Percentiles rank a stretch among this genome's conserved stretches.
Conservation (phyloP, 2,888 invertebrate species). For the Cremastinae sp. region DNA sequence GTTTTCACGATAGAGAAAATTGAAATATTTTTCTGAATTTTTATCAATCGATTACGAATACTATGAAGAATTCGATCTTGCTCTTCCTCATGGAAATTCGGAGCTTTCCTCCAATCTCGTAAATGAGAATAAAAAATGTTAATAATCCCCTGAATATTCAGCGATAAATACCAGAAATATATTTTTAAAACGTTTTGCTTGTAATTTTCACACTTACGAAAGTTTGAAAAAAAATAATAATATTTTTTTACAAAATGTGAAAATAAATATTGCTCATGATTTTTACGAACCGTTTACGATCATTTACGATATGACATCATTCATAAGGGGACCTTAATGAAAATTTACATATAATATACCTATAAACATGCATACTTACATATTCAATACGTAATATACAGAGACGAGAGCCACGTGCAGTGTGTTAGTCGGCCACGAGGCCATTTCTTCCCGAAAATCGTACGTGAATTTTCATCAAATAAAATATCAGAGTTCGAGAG, state of each 20-base stretch:
- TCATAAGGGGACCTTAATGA: background rate
- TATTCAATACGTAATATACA: slow-evolving; percentile 23
- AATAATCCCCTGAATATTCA: too few relatives aligned
- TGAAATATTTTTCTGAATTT: too few relatives aligned
- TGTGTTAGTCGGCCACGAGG: slow-evolving; percentile 46
- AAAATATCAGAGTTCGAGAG: slow-evolving; percentile 5
- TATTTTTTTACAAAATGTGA: background rate
- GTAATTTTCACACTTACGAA: too few relatives aligned
- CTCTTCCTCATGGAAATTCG: too few relatives aligned
- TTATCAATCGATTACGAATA: too few relatives aligned
- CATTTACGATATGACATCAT: slow-evolving; percentile 19
- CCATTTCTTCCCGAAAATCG: slow-evolving; percentile 12
- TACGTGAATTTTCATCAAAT: background rate
- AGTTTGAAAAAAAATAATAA: background rate
- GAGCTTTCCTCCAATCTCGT: too few relatives aligned
- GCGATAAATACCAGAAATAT: too few relatives aligned
- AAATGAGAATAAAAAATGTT: too few relatives aligned
- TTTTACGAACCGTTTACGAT: background rate
- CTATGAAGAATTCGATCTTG: too few relatives aligned
- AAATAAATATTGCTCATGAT: background rate
- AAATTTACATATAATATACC: slow-evolving; percentile 3
- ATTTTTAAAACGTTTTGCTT: too few relatives aligned
- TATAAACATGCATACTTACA: background rate
- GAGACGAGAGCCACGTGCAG: slow-evolving; percentile 34
- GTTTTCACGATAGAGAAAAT: too few relatives aligned